Conservation (phyloP, 2,888 invertebrate species). For the Auanema sp. region DNA sequence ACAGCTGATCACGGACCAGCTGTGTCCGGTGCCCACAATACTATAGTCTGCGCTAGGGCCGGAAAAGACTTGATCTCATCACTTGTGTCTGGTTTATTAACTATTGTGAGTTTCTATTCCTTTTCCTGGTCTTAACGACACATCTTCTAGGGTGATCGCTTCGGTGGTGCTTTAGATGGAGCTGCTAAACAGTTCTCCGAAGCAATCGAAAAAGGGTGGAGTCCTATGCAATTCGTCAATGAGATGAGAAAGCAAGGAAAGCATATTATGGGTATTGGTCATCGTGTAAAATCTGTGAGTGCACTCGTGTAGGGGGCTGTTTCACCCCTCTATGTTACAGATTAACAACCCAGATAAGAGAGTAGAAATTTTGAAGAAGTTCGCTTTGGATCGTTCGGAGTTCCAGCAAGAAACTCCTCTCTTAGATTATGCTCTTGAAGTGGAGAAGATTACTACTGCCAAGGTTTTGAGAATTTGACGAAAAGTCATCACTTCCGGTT, state of each 20-base stretch:
- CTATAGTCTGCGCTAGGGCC: constrained; percentile 87
- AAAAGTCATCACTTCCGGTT: too few species aligned
- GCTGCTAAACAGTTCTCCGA: constrained; percentile 95
- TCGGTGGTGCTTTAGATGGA: constrained; percentile 97
- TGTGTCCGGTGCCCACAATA: constrained; percentile 77
- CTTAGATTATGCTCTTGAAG: constrained; percentile 92
- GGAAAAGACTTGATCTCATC: constrained; percentile 96
- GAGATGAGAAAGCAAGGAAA: constrained; percentile 93
- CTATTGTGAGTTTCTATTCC: constrained; percentile 74
- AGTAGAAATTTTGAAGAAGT: constrained; percentile 90
- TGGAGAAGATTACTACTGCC: constrained; percentile 96
- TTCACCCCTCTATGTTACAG: too few species aligned
- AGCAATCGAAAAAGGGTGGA: constrained; percentile 78
- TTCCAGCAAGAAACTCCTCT: constrained; percentile 81
- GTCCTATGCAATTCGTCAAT: constrained; percentile 96
- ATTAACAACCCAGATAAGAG: constrained; percentile 98
- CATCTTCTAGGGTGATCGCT: constrained; percentile 74
- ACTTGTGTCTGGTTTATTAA: constrained; percentile 90
- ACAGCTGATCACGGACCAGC: constrained; percentile 98
- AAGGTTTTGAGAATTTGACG: constrained; percentile 73
- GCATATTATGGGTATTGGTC: constrained; percentile 98
- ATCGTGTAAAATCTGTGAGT: constrained; percentile 76
- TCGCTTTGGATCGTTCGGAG: constrained; percentile 83
- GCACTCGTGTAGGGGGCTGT: background rate
- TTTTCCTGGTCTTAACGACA: background rate